Percentiles rank a stretch among this genome's conserved stretches.
Evolutionary conservation across 2,888 invertebrate species (phyloP).

Genomic region (Polydrusus cervinus): DNA sequence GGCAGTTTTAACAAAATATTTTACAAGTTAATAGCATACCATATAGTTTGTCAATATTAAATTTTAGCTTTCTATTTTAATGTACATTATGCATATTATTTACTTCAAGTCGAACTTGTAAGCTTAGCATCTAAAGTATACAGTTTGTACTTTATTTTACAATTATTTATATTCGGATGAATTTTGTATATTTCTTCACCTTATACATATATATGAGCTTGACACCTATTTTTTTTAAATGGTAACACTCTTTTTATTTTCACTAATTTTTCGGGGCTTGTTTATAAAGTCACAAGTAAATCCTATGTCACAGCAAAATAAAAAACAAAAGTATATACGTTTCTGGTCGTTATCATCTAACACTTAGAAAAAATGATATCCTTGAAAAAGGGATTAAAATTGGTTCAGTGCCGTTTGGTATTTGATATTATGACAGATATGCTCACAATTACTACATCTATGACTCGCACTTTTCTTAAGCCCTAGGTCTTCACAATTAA

Average conservation of each 20-base stretch:
- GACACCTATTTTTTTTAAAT: not conserved
- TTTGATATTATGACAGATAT: not conserved
- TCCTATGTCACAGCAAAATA: too few relatives aligned
- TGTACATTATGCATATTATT: conserved; percentile 7
- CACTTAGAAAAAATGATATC: too few relatives aligned
- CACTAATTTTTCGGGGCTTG: too few relatives aligned
- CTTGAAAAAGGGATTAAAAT: too few relatives aligned
- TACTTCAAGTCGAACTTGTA: conserved; percentile 21
- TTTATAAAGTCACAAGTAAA: not conserved
- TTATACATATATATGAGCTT: not conserved
- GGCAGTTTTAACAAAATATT: conserved; percentile 13
- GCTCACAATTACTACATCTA: not conserved
- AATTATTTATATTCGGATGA: conserved; percentile 32
- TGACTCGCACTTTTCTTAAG: not conserved
- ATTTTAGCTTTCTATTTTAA: conserved; percentile 7
- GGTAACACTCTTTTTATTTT: too few relatives aligned
- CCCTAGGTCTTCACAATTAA: not conserved
- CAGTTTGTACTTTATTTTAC: conserved; percentile 57
- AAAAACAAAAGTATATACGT: too few relatives aligned
- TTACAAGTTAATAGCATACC: conserved; percentile 1
- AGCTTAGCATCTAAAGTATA: conserved; percentile 59
- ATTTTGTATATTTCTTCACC: not conserved
- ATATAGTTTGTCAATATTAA: not conserved
- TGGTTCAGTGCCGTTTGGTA: too few relatives aligned
- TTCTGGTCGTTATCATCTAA: too few relatives aligned